Base-by-base conservation (phyloP, 1,140 invertebrate genomes). In the Uloborus diversus region DNA sequence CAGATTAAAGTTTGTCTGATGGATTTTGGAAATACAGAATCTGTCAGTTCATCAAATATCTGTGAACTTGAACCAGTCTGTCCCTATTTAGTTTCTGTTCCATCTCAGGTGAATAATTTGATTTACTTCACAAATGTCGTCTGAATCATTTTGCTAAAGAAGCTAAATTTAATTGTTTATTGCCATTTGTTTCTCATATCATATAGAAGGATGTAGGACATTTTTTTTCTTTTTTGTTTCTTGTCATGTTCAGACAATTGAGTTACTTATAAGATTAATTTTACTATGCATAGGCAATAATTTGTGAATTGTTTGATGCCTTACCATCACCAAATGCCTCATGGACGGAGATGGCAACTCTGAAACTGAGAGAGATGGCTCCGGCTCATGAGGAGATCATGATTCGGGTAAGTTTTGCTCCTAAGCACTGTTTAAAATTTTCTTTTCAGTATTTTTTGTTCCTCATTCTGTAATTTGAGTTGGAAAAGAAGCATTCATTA, bases 371-470 rank as follows among this genome's bases (percentile, higher is more conserved):
- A 25, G 49, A 65, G 66, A n/a, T 78, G 23, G 73, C 73, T 11
- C 73, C 73, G 7, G 27, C 57, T 37, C 28, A 56, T 65, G 32
- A 65, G 32, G 61, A 78, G 32, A 30, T 78, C 13, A 53, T 78
- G 20, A 27, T 78, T 7, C 65, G 73, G 25, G 73, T 78, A 78
- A 17, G 27, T 28, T 32, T 56, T 35, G 20, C 9, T 56, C 30
- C n/a, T n/a, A n/a, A n/a, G n/a, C n/a, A n/a, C n/a, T n/a, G n/a
- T n/a, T n/a, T n/a, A n/a, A n/a, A n/a, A n/a, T n/a, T n/a, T n/a
- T n/a, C n/a, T n/a, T n/a, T n/a, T n/a, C n/a, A n/a, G n/a, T n/a
- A n/a, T n/a, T n/a, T n/a, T n/a, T n/a, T n/a, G n/a, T n/a, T n/a
- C n/a, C n/a, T n/a, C n/a, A n/a, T n/a, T n/a, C n/a, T n/a, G n/a